Conservation (phyloP, 2,888 invertebrate genomes). For the Thereva nobilitata region DNA sequence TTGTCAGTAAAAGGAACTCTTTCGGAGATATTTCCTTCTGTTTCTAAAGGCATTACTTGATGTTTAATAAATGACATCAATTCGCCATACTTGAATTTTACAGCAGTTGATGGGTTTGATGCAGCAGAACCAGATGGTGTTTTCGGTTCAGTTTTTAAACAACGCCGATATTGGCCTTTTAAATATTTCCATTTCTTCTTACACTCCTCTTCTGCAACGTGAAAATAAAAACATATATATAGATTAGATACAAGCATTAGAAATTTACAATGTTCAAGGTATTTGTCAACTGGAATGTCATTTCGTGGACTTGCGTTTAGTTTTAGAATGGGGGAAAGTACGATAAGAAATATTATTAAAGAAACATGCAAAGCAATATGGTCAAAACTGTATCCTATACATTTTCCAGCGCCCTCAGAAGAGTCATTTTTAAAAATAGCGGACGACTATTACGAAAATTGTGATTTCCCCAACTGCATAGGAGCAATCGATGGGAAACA, state of each 20-base stretch:
- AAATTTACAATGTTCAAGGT: conserved; percentile 7
- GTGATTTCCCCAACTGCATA: conserved; percentile 23
- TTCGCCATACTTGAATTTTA: no score
- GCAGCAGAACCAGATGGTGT: no score
- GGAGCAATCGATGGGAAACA: conserved; percentile 25
- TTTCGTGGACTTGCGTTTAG: no score
- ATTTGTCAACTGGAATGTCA: conserved; percentile 9
- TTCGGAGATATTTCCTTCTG: no score
- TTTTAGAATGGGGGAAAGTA: no score
- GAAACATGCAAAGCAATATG: conserved; percentile 17
- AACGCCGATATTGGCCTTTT: no score
- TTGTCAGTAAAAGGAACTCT: no score
- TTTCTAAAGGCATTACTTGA: no score
- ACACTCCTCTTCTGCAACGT: conserved; percentile 11
- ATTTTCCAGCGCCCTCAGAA: conserved; percentile 7
- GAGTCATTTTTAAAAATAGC: conserved; percentile 18
- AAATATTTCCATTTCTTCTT: no score
- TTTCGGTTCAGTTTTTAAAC: no score
- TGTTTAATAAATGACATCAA: no score
- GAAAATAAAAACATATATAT: conserved; percentile 6
- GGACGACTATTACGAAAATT: conserved; percentile 2
- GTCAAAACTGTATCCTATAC: conserved; percentile 10
- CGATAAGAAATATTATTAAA: conserved; percentile 15
- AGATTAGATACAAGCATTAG: conserved; percentile 18
- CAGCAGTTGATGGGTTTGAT: no score